phyloP scores from a whole-genome alignment of 2,797 vertebrate species.

The Pseudomugil gertrudae region DNA sequence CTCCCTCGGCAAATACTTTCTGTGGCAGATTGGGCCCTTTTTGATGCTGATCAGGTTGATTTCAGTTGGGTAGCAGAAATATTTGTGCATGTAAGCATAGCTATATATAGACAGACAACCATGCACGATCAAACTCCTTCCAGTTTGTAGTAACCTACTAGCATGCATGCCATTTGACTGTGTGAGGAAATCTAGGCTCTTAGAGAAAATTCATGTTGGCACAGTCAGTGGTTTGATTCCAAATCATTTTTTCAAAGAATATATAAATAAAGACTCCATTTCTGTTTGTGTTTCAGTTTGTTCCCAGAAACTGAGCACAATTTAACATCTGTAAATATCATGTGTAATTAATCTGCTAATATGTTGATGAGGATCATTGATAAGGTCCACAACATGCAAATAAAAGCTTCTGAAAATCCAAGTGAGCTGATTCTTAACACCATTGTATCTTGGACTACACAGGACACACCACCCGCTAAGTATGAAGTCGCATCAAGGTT shows the following conservation, averaged over 20 bases:
- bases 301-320: neutral
- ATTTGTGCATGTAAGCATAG: neutral
- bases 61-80: no score
- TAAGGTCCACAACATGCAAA: neutral
- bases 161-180: neutral
- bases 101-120: neutral
- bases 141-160: neutral
- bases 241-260: neutral
- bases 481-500: constrained; percentile 59
- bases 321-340: neutral
- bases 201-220: neutral
- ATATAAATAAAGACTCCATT: neutral
- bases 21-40: no score
- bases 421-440: neutral
- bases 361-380: neutral
- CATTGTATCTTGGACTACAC: constrained; percentile 6
- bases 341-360: no score
- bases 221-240: neutral
- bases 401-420: neutral
- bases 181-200: neutral
- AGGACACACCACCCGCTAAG: constrained; percentile 21
- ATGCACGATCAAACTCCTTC: neutral
- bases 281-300: neutral
- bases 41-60: neutral
- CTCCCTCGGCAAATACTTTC: neutral